Percentiles rank a stretch among this genome's conserved stretches.
phyloP scores from a whole-genome alignment of 2,888 invertebrate species.

The Tuberolachnus salignus region DNA sequence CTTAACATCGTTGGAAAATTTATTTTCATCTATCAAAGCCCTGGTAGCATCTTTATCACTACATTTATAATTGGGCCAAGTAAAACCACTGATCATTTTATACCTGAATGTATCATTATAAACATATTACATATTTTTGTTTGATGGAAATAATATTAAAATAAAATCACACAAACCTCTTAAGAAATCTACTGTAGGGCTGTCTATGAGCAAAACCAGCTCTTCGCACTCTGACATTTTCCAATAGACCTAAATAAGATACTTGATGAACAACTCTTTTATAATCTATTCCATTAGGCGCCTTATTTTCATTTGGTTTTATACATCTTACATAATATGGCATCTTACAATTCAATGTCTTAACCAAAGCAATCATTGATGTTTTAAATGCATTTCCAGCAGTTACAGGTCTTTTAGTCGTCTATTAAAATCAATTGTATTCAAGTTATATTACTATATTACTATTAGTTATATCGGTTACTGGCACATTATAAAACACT shows the following conservation, averaged over 20 bases:
- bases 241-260: conserved; percentile 87
- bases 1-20: conserved; percentile 81
- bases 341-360: conserved; percentile 87
- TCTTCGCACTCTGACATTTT: conserved; percentile 93
- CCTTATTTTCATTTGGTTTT: conserved; percentile 95
- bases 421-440: conserved; percentile 65
- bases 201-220: conserved; percentile 98
- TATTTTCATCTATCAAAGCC: conserved; percentile 81
- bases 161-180: conserved; percentile 66
- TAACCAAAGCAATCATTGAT: conserved; percentile 89
- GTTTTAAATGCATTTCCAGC: conserved; percentile 94
- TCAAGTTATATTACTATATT: no score
- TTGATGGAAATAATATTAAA: not conserved
- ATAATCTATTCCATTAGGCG: conserved; percentile 82
- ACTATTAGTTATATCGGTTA: not conserved
- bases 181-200: conserved; percentile 89
- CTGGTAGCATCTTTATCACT: conserved; percentile 81
- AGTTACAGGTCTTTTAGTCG: conserved; percentile 92
- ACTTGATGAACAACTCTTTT: conserved; percentile 78
- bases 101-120: conserved; percentile 68
- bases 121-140: not conserved
- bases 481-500: not conserved
- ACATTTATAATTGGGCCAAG: conserved; percentile 94
- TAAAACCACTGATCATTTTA: conserved; percentile 94
- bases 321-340: conserved; percentile 97